Evolutionary conservation across 1,140 invertebrate species (phyloP), one percentile per base, ranked within the genome.

Genomic region (Cotesia typhae): DNA sequence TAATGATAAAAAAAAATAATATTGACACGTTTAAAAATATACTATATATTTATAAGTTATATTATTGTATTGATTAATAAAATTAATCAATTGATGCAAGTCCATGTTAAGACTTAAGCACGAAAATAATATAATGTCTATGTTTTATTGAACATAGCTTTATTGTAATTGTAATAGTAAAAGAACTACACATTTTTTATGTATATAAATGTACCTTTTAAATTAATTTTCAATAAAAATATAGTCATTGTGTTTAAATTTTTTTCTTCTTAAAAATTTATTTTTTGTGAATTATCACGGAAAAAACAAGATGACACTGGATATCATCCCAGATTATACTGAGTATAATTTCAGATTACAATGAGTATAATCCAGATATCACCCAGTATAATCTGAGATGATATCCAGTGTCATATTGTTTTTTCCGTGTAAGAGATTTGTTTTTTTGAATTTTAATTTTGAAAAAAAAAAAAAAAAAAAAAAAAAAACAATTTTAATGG

Each of bases 191-290:
- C 80, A 82, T 84, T 84, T 85, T 85, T 84, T 85, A 84, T 84
- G 82, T 84, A 84, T 83, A 84, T 84, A 84, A 82, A 84, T 84
- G 82, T 84, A 84, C 78, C 77, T 82, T 74, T 75, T 84, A 84
- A 84, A 83, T 78, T 83, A 82, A 83, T 80, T 84, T 84, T 81
- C 83, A 85, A 85, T 84, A 85, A 84, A 85, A 81, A 64, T 83
- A 83, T 84, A 85, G 82, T 85, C 80, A 85, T 85, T 85, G 83
- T 85, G 83, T 85, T 47, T 47, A 47, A 47, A 47, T 47, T 84
- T 83, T 71, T 37, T 36, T 76, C 28, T 37, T 37, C 38, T 1
- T 3, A 6, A 41, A 7, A 41, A 65, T 20, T 65, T 65, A 14
- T 41, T 47, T 65, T 4, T 41, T 17, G 0, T 17, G 17, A 17